Evolutionary conservation across 2,888 invertebrate genomes (phyloP), one percentile per base, ranked within the genome.

Genomic region (Lycocerus yunnanus): DNA sequence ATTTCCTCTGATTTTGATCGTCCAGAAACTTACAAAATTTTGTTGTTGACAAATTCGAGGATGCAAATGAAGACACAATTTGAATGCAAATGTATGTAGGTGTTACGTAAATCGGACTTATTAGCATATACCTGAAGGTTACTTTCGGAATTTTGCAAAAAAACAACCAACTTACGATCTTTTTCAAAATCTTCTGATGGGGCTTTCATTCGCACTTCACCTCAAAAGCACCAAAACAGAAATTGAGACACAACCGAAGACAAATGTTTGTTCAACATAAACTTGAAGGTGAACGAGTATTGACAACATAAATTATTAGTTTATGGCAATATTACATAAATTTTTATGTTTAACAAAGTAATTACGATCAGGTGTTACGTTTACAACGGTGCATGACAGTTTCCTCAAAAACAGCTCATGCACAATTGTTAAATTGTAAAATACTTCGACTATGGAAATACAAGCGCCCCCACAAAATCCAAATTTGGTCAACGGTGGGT

Each of bases 231-330:
- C 43, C 43, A n/a, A 43, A 43, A 43, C 43, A 43, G n/a, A 43
- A 43, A 43, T 43, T 43, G n/a, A 43, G 43, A 43, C 43, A 43
- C 43, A 43, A 43, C 43, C n/a, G 43, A 43, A 43, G 43, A 63
- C 61, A 63, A 63, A 63, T 63, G 61, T 63, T 63, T 63, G 61
- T 13, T 3, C 61, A 20, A 16, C 20, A 16, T 20, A 18, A 63
- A 18, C n/a, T 68, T 72, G 75, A 75, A 75, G 75, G 75, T 75
- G 69, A 75, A 69, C 75, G 72, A 66, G 69, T 75, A 66, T 74
- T 65, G 24, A 18, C 61, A 15, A 24, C 60, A 71, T 66, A 20
- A 70, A 70, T 69, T 74, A 63, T 61, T 69, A 27, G 21, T 15
- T 63, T 69, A 65, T 69, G 71, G 21, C 70, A 24, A n/a, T 21